Evolutionary conservation across 2,797 vertebrate species (phyloP).

Genomic region (Eulemur mongoz): DNA sequence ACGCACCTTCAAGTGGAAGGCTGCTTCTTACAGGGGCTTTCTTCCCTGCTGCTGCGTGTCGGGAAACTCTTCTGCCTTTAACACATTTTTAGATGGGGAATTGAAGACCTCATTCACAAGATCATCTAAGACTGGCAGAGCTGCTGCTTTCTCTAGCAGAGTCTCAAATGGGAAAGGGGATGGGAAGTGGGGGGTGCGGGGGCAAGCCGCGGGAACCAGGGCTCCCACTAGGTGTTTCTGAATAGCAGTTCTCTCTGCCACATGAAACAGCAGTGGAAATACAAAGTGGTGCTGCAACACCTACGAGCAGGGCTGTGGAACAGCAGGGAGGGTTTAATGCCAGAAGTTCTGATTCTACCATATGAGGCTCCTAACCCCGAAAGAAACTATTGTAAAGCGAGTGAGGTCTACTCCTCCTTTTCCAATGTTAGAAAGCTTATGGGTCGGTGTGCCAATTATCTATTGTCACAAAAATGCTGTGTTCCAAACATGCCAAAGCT

Average conservation of each 20-base stretch:
- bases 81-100: constrained; percentile 17
- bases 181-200: neutral
- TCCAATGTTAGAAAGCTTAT: neutral
- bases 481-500: neutral
- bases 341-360: neutral
- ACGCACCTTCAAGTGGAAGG: constrained; percentile 38
- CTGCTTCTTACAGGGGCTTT: constrained; percentile 46
- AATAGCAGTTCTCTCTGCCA: neutral
- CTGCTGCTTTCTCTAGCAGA: neutral
- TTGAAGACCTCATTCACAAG: constrained; percentile 22
- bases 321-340: neutral
- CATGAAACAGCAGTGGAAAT: neutral
- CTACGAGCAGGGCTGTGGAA: neutral
- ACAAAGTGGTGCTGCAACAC: neutral
- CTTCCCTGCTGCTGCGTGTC: neutral
- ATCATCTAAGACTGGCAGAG: neutral
- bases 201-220: neutral
- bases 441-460: neutral
- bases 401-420: neutral
- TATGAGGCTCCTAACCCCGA: neutral
- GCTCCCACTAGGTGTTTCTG: neutral
- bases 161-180: neutral
- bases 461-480: neutral
- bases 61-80: constrained; percentile 17
- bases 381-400: neutral